These are phyloP conservation scores for Hyppa rectilinea DNA, from an alignment of 2,888 invertebrate species.

Conservation along the genomic window DNA sequence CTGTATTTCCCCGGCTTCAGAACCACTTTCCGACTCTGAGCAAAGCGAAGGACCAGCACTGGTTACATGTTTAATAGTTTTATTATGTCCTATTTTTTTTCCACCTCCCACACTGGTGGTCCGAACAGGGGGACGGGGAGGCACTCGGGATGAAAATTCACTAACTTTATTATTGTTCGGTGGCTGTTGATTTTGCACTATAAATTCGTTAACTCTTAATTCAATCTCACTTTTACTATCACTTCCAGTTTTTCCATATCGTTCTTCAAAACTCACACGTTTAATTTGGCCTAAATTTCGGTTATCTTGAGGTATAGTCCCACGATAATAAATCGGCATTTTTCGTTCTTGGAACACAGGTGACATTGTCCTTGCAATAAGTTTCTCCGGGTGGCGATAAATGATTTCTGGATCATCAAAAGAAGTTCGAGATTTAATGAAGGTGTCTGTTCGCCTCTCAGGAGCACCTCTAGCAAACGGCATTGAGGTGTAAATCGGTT, in stretches of 20 bases:
- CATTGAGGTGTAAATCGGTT: conserved; percentile 71
- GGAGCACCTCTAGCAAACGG: conserved; percentile 80
- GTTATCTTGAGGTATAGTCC: conserved; percentile 70
- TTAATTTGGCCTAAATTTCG: conserved; percentile 71
- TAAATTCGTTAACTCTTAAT: conserved; percentile 65
- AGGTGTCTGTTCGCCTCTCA: conserved; percentile 84
- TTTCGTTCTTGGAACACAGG: conserved; percentile 67
- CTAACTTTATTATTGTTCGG: conserved; percentile 60
- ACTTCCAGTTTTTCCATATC: conserved; percentile 60
- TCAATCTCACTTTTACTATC: conserved; percentile 60
- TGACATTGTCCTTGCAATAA: conserved; percentile 63
- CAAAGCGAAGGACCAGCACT: conserved; percentile 74
- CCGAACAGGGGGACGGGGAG: conserved; percentile 82
- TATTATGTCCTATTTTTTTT: conserved; percentile 71
- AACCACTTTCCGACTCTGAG: conserved; percentile 93
- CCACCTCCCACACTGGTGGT: conserved; percentile 80
- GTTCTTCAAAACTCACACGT: conserved; percentile 81
- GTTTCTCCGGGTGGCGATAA: conserved; percentile 80
- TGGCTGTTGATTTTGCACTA: conserved; percentile 57
- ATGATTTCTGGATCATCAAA: conserved; percentile 74
- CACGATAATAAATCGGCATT: conserved; percentile 69
- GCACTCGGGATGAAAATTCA: conserved; percentile 67
- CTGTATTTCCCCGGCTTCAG: conserved; percentile 93
- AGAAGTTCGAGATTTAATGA: conserved; percentile 70
- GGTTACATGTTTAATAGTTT: conserved; percentile 65